A percentile compares a stretch with the other conserved stretches of the same genome.
These are phyloP conservation scores for Varecia variegata DNA, from an alignment of 2,797 vertebrate genomes.

Conservation along the genomic window DNA sequence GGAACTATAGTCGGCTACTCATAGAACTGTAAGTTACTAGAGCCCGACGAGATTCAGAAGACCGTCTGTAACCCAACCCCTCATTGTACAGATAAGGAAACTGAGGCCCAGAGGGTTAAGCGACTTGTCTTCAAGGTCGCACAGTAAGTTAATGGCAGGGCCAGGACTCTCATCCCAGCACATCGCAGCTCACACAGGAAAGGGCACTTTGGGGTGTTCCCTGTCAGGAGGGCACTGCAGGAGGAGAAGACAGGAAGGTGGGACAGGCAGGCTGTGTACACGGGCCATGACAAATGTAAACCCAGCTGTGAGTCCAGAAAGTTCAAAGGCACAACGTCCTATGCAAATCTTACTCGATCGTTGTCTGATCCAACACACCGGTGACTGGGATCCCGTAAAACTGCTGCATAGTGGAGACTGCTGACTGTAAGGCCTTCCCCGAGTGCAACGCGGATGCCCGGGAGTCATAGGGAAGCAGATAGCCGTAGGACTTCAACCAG, in stretches of 20 bases:
- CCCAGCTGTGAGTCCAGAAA: background rate
- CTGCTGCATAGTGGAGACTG: slow-evolving; percentile 94
- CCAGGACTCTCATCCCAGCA: background rate
- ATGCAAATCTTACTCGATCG: slow-evolving; percentile 89
- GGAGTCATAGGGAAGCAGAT: slow-evolving; percentile 91
- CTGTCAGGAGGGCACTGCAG: background rate
- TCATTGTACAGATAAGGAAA: slow-evolving; percentile 16
- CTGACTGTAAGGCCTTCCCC: slow-evolving; percentile 93
- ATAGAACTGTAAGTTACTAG: background rate
- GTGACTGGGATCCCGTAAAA: slow-evolving; percentile 95
- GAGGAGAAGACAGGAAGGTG: background rate
- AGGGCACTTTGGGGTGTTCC: background rate
- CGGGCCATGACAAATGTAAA: background rate
- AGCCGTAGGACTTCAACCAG: slow-evolving; percentile 95
- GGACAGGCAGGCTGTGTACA: background rate
- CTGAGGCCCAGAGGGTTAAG: background rate
- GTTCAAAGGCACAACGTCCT: slow-evolving; percentile 43
- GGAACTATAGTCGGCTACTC: background rate
- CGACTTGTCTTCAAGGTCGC: background rate
- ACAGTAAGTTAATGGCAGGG: background rate
- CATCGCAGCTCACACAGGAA: background rate
- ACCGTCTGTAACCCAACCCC: background rate
- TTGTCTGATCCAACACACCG: slow-evolving; percentile 92
- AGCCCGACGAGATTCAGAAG: slow-evolving; percentile 20
- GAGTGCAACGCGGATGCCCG: slow-evolving; percentile 90